Evolutionary conservation across 2,888 invertebrate genomes (phyloP).

Genomic region (Brenthis daphne): DNA sequence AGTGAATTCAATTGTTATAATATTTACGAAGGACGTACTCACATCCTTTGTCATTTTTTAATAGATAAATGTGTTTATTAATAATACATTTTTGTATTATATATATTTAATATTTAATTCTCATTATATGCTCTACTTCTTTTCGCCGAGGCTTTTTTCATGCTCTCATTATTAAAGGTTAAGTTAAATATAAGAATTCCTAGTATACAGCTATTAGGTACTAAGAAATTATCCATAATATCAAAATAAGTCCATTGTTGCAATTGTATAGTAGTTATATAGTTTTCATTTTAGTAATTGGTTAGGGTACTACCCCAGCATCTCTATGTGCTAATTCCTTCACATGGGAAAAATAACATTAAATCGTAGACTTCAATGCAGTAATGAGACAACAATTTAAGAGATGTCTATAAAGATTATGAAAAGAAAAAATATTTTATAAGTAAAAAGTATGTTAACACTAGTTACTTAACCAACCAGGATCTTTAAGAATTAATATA

Average conservation of each 20-base stretch:
- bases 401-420: background rate
- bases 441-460: too few species aligned
- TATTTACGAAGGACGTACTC: conserved; percentile 26
- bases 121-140: too few species aligned
- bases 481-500: too few species aligned
- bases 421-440: background rate
- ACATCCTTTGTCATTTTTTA: background rate
- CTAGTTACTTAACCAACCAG: too few species aligned
- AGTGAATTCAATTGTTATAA: conserved; percentile 33
- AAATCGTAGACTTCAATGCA: conserved; percentile 54
- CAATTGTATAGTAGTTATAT: background rate
- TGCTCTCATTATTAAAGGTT: too few species aligned
- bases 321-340: conserved; percentile 60
- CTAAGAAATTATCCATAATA: too few species aligned
- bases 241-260: background rate
- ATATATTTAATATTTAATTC: too few species aligned
- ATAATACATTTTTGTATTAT: background rate
- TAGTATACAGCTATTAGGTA: too few species aligned
- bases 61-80: too few species aligned
- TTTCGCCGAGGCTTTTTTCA: too few species aligned
- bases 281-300: background rate
- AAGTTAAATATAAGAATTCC: too few species aligned
- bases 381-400: conserved; percentile 38
- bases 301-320: conserved; percentile 41
- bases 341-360: conserved; percentile 78